phyloP scores from a whole-genome alignment of 2,797 vertebrate genomes.

The Takifugu ocellatus region DNA sequence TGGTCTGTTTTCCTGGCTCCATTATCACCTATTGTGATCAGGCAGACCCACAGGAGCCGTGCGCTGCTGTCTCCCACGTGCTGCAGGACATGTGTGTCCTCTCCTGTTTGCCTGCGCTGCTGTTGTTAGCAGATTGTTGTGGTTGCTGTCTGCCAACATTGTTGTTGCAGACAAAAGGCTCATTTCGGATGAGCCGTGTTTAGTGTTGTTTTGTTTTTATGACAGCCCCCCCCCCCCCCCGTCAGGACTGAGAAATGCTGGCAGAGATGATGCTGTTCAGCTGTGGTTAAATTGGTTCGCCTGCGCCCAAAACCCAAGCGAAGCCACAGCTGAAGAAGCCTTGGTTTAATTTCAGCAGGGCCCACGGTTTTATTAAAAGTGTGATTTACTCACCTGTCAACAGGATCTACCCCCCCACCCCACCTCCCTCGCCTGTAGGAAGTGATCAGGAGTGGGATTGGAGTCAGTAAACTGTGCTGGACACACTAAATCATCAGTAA shows the following conservation, averaged over 20 bases:
- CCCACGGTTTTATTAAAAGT: too few relatives aligned
- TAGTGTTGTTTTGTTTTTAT: conserved; percentile 62
- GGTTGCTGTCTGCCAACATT: conserved; percentile 48
- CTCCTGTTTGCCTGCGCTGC: conserved; percentile 1
- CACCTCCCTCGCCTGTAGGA: too few relatives aligned
- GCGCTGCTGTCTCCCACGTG: conserved; percentile 31
- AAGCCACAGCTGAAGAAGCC: conserved; percentile 4
- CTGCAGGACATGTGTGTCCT: neutral
- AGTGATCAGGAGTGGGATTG: too few relatives aligned
- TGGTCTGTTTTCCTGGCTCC: conserved; percentile 51
- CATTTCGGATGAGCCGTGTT: conserved; percentile 63
- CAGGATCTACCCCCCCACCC: too few relatives aligned
- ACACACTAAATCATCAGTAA: too few relatives aligned
- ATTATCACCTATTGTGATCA: conserved; percentile 55
- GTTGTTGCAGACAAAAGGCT: conserved; percentile 57
- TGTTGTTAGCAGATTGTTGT: conserved; percentile 45
- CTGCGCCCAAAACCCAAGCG: conserved; percentile 1
- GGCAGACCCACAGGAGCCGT: conserved; percentile 24
- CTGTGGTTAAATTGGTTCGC: conserved; percentile 13
- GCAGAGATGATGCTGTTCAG: conserved; percentile 5
- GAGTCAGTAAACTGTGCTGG: too few relatives aligned
- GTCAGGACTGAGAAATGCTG: too few relatives aligned
- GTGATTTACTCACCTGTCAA: too few relatives aligned
- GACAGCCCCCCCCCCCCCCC: conserved; percentile 31
- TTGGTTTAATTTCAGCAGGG: too few relatives aligned